Percentiles rank a stretch among this genome's conserved stretches.
phyloP scores from a whole-genome alignment of 2,113 vertebrate species.

The Petroica traversi region DNA sequence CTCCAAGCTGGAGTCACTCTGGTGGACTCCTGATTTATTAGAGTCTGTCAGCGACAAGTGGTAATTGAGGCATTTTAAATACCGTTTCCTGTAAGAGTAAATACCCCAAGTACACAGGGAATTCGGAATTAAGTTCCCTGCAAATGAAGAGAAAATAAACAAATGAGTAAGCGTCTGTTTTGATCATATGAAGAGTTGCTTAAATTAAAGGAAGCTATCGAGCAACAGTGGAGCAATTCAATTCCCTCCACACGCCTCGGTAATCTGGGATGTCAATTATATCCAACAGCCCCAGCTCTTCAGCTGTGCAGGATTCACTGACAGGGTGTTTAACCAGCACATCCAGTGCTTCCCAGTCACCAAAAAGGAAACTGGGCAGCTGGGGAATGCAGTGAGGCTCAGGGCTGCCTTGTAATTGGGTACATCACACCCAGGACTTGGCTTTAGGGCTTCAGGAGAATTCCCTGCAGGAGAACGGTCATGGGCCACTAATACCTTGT shows the following conservation, averaged over 20 bases:
- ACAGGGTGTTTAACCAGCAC: background rate
- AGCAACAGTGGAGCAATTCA: conserved; percentile 5
- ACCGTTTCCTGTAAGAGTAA: background rate
- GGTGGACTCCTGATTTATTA: background rate
- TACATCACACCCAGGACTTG: background rate
- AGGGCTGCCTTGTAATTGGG: background rate
- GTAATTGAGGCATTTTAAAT: background rate
- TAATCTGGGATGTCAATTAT: background rate
- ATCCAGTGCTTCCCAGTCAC: background rate
- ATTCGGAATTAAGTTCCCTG: conserved; percentile 42
- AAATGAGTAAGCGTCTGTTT: background rate
- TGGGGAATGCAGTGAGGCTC: background rate
- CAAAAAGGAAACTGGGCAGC: background rate
- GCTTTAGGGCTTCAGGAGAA: background rate
- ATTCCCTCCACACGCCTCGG: background rate
- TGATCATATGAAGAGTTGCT: conserved; percentile 19
- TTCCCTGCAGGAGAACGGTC: background rate
- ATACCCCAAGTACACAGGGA: background rate
- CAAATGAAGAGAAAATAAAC: conserved; percentile 18
- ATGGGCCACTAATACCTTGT: background rate
- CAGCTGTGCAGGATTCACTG: background rate
- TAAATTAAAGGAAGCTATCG: background rate
- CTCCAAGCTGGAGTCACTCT: background rate
- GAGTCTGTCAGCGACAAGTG: background rate
- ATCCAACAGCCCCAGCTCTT: background rate